phyloP scores from a whole-genome alignment of 37 sponge, comb jelly and placozoan species.

The Crambe crambe region DNA sequence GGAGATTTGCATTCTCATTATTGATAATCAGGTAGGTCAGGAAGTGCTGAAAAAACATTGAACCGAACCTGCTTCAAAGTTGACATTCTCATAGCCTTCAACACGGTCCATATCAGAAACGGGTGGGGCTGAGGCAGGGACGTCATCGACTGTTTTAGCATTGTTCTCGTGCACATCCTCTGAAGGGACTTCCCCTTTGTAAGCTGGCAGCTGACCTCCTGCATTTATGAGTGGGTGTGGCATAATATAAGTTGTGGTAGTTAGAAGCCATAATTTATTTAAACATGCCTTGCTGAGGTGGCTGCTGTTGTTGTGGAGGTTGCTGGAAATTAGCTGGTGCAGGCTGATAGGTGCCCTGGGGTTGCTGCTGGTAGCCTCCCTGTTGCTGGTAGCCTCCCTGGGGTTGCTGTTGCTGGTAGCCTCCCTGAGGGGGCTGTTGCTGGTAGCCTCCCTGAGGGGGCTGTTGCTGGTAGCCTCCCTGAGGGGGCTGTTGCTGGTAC shows the following conservation, averaged over 20 bases:
- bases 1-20: no score
- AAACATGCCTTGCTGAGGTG: neutral
- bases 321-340: neutral
- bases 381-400: no score
- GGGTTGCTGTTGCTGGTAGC: neutral
- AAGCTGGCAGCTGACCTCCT: neutral
- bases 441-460: neutral
- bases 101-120: constrained; percentile 46
- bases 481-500: constrained; percentile 1
- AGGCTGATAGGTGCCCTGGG: neutral
- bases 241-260: neutral
- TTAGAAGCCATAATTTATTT: no score
- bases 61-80: constrained; percentile 51
- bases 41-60: no score
- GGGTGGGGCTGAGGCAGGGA: constrained; percentile 34
- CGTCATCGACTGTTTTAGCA: neutral
- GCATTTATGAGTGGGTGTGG: neutral
- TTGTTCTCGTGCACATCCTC: constrained; percentile 59
- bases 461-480: constrained; percentile 1
- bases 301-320: neutral
- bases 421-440: neutral
- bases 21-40: no score
- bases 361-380: constrained; percentile 8
- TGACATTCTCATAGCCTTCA: constrained; percentile 63
- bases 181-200: constrained; percentile 38